phyloP scores from a whole-genome alignment of 2,888 invertebrate genomes.

The Tanytarsus gracilentus region DNA sequence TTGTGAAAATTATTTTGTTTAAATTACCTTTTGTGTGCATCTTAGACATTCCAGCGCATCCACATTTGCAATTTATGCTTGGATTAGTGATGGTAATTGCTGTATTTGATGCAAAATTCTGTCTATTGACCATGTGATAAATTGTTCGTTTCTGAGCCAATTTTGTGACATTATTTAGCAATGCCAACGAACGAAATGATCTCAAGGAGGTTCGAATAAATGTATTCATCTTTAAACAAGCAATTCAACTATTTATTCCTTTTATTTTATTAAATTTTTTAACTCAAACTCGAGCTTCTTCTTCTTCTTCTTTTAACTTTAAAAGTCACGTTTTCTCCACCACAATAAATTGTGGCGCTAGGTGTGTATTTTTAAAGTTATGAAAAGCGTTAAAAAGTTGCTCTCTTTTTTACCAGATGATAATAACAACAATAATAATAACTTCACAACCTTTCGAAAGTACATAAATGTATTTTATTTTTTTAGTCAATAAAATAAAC shows the following conservation, averaged over 20 bases:
- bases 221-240: constrained; percentile 29
- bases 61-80: constrained; percentile 57
- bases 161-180: constrained; percentile 42
- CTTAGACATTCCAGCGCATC: constrained; percentile 51
- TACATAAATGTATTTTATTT: too few species aligned
- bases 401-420: too few species aligned
- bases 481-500: too few species aligned
- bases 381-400: too few species aligned
- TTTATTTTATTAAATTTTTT: too few species aligned
- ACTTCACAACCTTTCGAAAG: too few species aligned
- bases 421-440: too few species aligned
- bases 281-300: too few species aligned
- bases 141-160: constrained; percentile 59
- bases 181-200: constrained; percentile 36
- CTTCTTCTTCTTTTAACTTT: too few species aligned
- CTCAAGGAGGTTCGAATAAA: constrained; percentile 35
- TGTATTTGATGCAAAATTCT: constrained; percentile 36
- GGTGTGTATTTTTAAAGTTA: too few species aligned
- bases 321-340: too few species aligned
- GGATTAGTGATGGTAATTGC: constrained; percentile 48
- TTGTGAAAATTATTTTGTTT: constrained; percentile 1
- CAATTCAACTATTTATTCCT: background rate
- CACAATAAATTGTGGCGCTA: too few species aligned
- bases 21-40: constrained; percentile 63
- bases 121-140: constrained; percentile 58